These are phyloP conservation scores for Meriones psammophilus DNA, from an alignment of 2,797 vertebrate genomes.

Conservation along the genomic window DNA sequence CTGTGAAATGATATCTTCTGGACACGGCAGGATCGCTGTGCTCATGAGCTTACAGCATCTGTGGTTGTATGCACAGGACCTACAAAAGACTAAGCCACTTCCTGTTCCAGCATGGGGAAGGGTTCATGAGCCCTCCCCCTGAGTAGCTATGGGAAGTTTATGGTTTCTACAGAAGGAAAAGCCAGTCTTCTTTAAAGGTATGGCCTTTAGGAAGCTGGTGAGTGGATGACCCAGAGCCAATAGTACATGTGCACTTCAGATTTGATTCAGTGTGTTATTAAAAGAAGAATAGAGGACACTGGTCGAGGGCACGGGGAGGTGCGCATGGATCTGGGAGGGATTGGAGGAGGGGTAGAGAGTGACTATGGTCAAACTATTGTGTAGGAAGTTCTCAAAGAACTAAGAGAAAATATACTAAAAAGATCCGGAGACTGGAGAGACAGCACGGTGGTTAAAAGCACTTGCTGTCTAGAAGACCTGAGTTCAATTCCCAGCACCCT, in stretches of 20 bases:
- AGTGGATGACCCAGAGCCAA: neutral
- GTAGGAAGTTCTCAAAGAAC: neutral
- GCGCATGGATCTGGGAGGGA: neutral
- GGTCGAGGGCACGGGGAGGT: neutral
- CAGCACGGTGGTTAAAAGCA: neutral
- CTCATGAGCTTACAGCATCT: neutral
- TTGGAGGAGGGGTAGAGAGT: neutral
- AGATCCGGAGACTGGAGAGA: neutral
- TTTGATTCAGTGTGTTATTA: neutral
- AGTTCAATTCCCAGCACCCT: neutral
- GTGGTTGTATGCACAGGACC: neutral
- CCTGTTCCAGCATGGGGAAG: neutral
- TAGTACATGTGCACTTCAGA: neutral
- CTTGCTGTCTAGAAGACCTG: neutral
- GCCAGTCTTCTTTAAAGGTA: neutral
- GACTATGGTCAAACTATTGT: neutral
- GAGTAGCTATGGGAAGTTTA: neutral
- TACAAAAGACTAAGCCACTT: neutral
- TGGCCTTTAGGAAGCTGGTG: neutral
- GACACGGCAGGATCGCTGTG: neutral
- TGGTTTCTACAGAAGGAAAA: neutral
- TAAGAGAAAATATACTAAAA: neutral
- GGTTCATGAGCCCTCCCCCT: no score
- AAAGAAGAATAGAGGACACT: neutral
- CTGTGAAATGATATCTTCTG: neutral